Evolutionary conservation across 1,140 invertebrate species (phyloP), one percentile per base, ranked within the genome.

Genomic region (Agrilus planipennis): DNA sequence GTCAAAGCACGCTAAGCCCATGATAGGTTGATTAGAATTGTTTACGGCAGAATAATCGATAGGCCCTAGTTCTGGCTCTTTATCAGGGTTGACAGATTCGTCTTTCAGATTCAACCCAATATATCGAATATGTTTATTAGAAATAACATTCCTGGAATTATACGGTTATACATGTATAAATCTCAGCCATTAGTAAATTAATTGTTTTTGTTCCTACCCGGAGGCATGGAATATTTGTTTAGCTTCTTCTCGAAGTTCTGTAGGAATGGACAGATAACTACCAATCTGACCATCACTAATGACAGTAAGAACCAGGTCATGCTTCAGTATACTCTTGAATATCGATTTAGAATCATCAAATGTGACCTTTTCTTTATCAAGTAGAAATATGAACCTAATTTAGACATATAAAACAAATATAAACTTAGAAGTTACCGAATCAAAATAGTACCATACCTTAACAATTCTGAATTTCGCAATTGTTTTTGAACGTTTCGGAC

Each of bases 1-100:
- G 41, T 62, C 51, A 3, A 60, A 38, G 25, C 42, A 27, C 0
- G 55, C 57, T 11, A 62, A 34, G 17, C 60, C 60, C 51, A 60
- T 56, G 20, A 56, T 42, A 29, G 34, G 40, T 22, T 54, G 18
- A 5, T 47, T 47, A 4, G 39, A 41, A 12, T 34, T 55, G 11
- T 39, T 39, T 7, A 50, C 34, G 7, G 52, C 55, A 15, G 47
- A 51, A 47, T 60, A 62, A 42, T 62, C 60, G 7, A 62, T 49
- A 35, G 53, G 53, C 23, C 57, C 57, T 18, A 62, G 34, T 34
- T 55, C 49, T 28, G 47, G 50, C 12, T 47, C 45, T n/a, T 32
- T 39, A 14, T 40, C 42, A 4, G 27, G 31, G 31, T 45, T 46
- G 12, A 60, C 22, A n/a, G 57, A 59, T 39, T 58, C 59, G 43